Percentiles rank a stretch among this genome's conserved stretches.
Conservation (phyloP, 2,113 vertebrate species). For the Oryzias javanicus region DNA sequence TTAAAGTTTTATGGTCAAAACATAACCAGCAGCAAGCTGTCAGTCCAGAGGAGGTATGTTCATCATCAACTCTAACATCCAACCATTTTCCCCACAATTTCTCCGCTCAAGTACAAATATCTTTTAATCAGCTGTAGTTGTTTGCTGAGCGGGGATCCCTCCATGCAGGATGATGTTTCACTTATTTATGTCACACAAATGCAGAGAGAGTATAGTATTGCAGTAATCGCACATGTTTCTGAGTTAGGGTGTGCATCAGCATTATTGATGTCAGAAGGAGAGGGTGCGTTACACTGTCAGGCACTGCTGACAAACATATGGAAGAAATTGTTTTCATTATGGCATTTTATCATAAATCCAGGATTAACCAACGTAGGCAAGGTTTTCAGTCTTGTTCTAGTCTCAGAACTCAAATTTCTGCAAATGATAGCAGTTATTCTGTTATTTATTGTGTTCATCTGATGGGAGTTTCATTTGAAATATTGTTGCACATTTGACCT, state of each 20-base stretch:
- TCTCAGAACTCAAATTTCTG: slow-evolving; percentile 19
- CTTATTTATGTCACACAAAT: slow-evolving; percentile 15
- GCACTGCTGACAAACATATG: slow-evolving; percentile 58
- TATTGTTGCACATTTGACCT: slow-evolving; percentile 10
- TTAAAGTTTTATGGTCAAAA: slow-evolving; percentile 51
- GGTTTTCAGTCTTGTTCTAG: slow-evolving; percentile 24
- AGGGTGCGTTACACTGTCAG: slow-evolving; percentile 37
- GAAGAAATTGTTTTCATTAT: slow-evolving; percentile 54
- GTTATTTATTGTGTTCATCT: slow-evolving; percentile 13
- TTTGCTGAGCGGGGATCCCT: neutral
- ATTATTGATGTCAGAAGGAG: slow-evolving; percentile 10
- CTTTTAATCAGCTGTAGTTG: slow-evolving; percentile 15
- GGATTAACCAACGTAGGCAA: slow-evolving; percentile 34
- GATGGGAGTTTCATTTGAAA: slow-evolving; percentile 2
- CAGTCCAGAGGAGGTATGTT: slow-evolving; percentile 25
- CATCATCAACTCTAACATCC: slow-evolving; percentile 15
- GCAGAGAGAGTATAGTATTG: slow-evolving; percentile 32
- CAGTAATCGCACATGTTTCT: slow-evolving; percentile 22
- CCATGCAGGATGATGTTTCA: slow-evolving; percentile 7
- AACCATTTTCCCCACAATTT: slow-evolving; percentile 22
- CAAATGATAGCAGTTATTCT: slow-evolving; percentile 13
- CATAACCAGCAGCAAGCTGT: slow-evolving; percentile 37
- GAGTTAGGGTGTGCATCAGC: slow-evolving; percentile 8
- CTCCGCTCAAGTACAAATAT: slow-evolving; percentile 18
- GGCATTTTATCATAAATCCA: slow-evolving; percentile 55